Percentiles rank a stretch among this genome's conserved stretches.
phyloP scores from a whole-genome alignment of 2,113 vertebrate genomes.

The Cyprinus carpio region DNA sequence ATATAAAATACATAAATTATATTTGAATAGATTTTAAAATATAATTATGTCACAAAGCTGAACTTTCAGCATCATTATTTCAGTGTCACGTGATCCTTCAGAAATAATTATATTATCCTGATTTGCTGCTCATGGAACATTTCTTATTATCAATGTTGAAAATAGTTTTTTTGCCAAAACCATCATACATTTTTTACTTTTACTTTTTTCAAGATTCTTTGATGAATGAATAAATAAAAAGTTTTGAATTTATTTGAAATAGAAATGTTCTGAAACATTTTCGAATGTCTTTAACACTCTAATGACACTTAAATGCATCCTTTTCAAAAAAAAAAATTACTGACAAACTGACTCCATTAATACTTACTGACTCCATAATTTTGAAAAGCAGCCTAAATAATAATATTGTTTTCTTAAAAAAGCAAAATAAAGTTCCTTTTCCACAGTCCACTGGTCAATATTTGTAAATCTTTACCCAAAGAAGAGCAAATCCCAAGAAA shows the following conservation, averaged over 20 bases:
- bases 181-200: not conserved
- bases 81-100: not conserved
- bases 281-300: no score
- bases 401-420: not conserved
- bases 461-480: not conserved
- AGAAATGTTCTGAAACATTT: not conserved
- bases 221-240: not conserved
- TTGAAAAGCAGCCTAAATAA: not conserved
- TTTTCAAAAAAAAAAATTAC: no score
- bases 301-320: no score
- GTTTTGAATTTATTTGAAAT: not conserved
- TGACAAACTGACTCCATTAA: no score
- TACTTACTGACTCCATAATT: not conserved
- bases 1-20: not conserved
- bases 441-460: not conserved
- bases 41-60: not conserved
- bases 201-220: not conserved
- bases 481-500: conserved; percentile 18
- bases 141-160: not conserved
- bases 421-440: not conserved
- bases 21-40: no score
- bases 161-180: not conserved
- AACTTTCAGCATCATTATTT: not conserved
- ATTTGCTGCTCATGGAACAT: no score
- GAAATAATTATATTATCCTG: not conserved